Evolutionary conservation across 2,797 vertebrate genomes (phyloP), one percentile per base, ranked within the genome.

Genomic region (Melanotaenia maccullochi): DNA sequence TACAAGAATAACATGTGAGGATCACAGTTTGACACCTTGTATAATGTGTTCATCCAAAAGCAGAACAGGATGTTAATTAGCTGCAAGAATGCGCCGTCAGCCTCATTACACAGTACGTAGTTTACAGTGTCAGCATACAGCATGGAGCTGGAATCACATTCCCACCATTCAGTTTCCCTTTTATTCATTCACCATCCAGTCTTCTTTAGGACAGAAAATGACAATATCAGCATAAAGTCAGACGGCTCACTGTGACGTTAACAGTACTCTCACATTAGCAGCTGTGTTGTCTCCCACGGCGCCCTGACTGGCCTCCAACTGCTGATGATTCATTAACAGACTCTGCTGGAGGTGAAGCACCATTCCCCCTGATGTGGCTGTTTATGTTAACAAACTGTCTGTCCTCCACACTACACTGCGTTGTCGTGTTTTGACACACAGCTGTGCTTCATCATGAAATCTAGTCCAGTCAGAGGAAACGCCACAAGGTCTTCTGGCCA

Each of bases 301-400:
- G 60, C 51, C 56, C 36, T 4, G 33, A 76, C 71, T 52, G 76
- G 56, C 66, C 72, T 82, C 84, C 73, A 75, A 75, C 85, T 71
- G 84, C 28, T 82, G 82, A 64, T 68, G 76, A 84, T 84, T 90
- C 79, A 86, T 90, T 89, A 83, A 86, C 84, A 76, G 59, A 35
- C 87, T 78, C 85, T 4, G 75, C 79, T 75, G 80, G 84, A 83
- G 55, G 57, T 57, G 40, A 56, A 60, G 24, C 36, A 32, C 28
- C 2, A 22, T 47, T 59, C 22, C 58, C 54, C 71, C 68, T 69
- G 68, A 85, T 18, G 22, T 12, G 40, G 66, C 5, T 69, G 40
- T 51, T 55, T 56, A 35, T 63, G 32, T 56, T 22, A 13, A 14
- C 35, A 28, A 69, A 42, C 44, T 33, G 44, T 71, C 30, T 44